Conservation (phyloP, 1,140 invertebrate genomes). For the Magallana angulata region DNA sequence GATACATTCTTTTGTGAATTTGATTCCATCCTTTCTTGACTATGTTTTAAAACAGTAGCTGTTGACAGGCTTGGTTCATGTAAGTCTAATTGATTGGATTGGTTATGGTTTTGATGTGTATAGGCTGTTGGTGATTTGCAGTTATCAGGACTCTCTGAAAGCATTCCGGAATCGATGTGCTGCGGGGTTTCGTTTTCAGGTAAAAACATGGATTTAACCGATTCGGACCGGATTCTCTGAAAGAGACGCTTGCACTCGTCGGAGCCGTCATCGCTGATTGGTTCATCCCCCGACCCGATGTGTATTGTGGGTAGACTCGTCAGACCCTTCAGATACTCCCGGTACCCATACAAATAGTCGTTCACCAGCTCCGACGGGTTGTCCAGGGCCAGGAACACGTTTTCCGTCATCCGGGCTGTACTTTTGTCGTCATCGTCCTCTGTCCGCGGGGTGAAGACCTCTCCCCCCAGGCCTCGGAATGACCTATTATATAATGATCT, state of each 20-base stretch:
- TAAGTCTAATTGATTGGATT: not conserved
- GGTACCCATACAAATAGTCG: conserved; percentile 40
- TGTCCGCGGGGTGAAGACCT: not conserved
- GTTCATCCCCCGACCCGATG: conserved; percentile 33
- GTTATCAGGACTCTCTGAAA: not conserved
- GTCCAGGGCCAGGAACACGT: conserved; percentile 56
- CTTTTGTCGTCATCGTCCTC: not conserved
- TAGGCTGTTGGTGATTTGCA: not conserved
- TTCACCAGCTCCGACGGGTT: conserved; percentile 47
- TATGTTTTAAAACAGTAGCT: not conserved
- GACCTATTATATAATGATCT: not conserved
- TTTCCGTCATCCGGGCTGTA: conserved; percentile 44
- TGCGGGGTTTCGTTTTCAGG: not conserved
- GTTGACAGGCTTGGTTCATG: not conserved
- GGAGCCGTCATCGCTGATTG: conserved; percentile 28
- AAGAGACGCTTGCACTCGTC: conserved; percentile 50
- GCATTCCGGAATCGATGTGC: not conserved
- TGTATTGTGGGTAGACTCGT: not conserved
- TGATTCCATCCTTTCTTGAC: not conserved
- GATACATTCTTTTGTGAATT: not conserved
- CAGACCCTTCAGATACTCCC: conserved; percentile 30
- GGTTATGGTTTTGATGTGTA: not conserved
- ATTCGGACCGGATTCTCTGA: conserved; percentile 27
- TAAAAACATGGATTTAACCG: conserved; percentile 41
- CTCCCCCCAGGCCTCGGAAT: conserved; percentile 41